phyloP scores from a whole-genome alignment of 2,888 invertebrate species.

The Lepetodrilus schrolli region DNA sequence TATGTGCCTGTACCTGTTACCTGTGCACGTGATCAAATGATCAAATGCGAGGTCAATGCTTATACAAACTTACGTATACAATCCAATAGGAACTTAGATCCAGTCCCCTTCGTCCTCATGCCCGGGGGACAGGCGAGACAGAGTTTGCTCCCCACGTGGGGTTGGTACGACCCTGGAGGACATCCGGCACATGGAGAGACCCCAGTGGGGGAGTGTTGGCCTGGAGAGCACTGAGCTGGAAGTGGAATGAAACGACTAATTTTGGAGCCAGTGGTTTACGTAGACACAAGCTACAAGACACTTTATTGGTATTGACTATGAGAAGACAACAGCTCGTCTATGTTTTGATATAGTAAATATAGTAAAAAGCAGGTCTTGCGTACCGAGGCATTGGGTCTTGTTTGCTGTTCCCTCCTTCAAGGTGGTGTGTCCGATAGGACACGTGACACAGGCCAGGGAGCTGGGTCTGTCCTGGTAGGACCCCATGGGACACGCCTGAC shows the following conservation, averaged over 20 bases:
- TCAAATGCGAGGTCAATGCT: too few relatives aligned
- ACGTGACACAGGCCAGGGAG: neutral
- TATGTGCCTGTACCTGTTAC: too few relatives aligned
- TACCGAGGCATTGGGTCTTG: neutral
- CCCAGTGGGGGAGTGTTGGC: neutral
- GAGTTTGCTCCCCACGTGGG: neutral
- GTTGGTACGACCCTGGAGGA: conserved; percentile 24
- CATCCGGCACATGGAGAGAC: conserved; percentile 19
- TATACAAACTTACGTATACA: conserved; percentile 11
- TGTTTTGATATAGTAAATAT: too few relatives aligned
- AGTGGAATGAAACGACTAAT: too few relatives aligned
- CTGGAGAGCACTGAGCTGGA: neutral
- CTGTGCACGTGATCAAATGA: too few relatives aligned
- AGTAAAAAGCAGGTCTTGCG: too few relatives aligned
- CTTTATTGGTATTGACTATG: too few relatives aligned
- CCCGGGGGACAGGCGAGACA: neutral
- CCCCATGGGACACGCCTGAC: neutral
- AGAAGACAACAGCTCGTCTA: too few relatives aligned
- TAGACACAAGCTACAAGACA: too few relatives aligned
- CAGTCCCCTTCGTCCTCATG: neutral
- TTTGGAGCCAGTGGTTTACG: too few relatives aligned
- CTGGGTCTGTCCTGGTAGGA: neutral
- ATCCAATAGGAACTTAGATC: neutral
- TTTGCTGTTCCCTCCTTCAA: neutral
- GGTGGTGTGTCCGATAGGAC: neutral